phyloP scores from a whole-genome alignment of 2,113 vertebrate genomes.

The Psettodes erumei region DNA sequence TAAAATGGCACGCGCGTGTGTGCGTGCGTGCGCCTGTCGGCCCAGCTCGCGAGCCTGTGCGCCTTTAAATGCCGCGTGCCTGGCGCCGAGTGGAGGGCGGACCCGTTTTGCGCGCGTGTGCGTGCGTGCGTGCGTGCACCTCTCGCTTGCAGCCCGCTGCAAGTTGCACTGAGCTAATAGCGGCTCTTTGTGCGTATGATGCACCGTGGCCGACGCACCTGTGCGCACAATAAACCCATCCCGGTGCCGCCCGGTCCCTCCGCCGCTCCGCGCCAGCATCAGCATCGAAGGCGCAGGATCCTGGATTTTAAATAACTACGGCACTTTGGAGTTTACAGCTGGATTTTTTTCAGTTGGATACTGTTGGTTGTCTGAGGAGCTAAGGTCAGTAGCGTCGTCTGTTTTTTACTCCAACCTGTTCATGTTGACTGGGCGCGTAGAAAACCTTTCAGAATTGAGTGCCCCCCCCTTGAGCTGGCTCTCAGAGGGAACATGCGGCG shows the following conservation, averaged over 20 bases:
- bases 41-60: constrained; percentile 27
- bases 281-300: constrained; percentile 28
- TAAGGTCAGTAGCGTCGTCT: constrained; percentile 78
- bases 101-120: constrained; percentile 55
- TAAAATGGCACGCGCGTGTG: not conserved
- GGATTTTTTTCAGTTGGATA: constrained; percentile 77
- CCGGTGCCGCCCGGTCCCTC: constrained; percentile 58
- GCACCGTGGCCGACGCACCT: constrained; percentile 72
- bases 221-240: constrained; percentile 57
- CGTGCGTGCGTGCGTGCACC: constrained; percentile 46
- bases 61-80: constrained; percentile 80
- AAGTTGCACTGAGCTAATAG: constrained; percentile 52
- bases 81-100: constrained; percentile 70
- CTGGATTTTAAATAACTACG: constrained; percentile 62
- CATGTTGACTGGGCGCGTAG: not conserved
- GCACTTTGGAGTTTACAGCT: constrained; percentile 66
- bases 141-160: constrained; percentile 65
- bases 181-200: constrained; percentile 70
- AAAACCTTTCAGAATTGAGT: not conserved
- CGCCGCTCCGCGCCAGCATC: constrained; percentile 35
- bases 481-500: constrained; percentile 5
- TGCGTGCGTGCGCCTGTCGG: constrained; percentile 8
- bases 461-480: not conserved
- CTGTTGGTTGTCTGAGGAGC: constrained; percentile 44
- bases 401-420: constrained; percentile 45